Base-by-base conservation (phyloP, 1,140 invertebrate genomes). In the Drusus annulatus region DNA sequence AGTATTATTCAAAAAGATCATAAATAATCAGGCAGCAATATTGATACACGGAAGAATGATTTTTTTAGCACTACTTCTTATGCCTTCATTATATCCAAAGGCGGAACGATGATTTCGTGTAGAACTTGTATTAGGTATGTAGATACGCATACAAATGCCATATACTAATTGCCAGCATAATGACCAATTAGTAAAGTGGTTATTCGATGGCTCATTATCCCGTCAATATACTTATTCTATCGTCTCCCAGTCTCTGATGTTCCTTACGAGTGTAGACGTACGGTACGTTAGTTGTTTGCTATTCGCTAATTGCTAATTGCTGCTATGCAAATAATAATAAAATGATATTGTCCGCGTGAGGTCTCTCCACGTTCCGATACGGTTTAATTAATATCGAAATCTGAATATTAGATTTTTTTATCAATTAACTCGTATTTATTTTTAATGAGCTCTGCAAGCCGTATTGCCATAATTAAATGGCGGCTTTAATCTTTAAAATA, bases 251-350 rank as follows among this genome's bases (percentile, higher is more conserved):
- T 25, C 51, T n/a, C 54, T 71, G 25, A 52, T 23, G 3, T 13
- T 45, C 10, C 36, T 45, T 45, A 45, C 13, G 7, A n/a, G n/a
- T n/a, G n/a, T n/a, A n/a, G 36, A 45, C 4, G 31, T 36, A 36
- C 31, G 31, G 3, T 7, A 36, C 31, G 4, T 36, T 36, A 36
- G 36, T 28, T 50, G 23, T 28, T 56, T 71, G 51, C 51, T 15
- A 56, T 78, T 79, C 77, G 63, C 19, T 71, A 60, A 69, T 52
- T 69, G 63, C 19, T 71, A 60, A 69, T 52, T 69, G 28, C 13
- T 13, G 28, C 4, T 0, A 54, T 79, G 16, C 31, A 31, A 25
- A 71, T 28, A 68, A 78, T 28, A 10, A 45, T 13, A 45, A 45
- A 36, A 36, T 7, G 8, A 10, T 10, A 13, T 45, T 45, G 45